Evolutionary conservation across 2,888 invertebrate genomes (phyloP), one percentile per base, ranked within the genome.

Genomic region (Hoplodrina ambigua): DNA sequence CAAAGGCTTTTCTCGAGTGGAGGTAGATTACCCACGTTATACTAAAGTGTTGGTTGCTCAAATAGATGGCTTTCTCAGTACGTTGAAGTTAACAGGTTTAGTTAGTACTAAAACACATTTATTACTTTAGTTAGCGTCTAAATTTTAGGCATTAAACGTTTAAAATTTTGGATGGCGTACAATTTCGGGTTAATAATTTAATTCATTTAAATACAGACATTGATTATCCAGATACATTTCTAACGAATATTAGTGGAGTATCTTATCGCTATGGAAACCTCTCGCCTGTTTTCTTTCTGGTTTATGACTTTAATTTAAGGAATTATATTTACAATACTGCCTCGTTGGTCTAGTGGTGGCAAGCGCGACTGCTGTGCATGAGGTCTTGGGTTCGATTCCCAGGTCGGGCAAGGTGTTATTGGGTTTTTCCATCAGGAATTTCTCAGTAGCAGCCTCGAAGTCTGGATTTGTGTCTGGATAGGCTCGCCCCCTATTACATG

Each of bases 1-100:
- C 71, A 73, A 73, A 73, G 66, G 79, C 58, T 76, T 72, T 76
- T 58, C 75, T 71, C 58, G 57, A 72, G 70, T 60, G 52, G 59
- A 75, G 57, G 56, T 75, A 80, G 64, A 75, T 78, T 71, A 72
- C 59, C 52, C 59, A 65, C 60, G 63, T 75, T 52, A 54, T 73
- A 73, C 56, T 69, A 56, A 76, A 79, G 66, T 80, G 73, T 80
- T 80, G 69, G 73, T 71, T 64, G 30, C 72, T 80, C 54, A 68
- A 76, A 75, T 63, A 75, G 46, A 71, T 79, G 56, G 57, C 52
- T 57, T 70, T 74, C 78, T 78, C 59, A 72, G 78, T 72, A 19
- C 17, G 54, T 67, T 73, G 15, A 60, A 68, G 44, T 78, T 68
- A 44, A 54, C 49, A 37, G 76, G 63, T 78, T 76, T 68, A 73